phyloP scores from a whole-genome alignment of 2,113 vertebrate species.

The Rhea pennata region DNA sequence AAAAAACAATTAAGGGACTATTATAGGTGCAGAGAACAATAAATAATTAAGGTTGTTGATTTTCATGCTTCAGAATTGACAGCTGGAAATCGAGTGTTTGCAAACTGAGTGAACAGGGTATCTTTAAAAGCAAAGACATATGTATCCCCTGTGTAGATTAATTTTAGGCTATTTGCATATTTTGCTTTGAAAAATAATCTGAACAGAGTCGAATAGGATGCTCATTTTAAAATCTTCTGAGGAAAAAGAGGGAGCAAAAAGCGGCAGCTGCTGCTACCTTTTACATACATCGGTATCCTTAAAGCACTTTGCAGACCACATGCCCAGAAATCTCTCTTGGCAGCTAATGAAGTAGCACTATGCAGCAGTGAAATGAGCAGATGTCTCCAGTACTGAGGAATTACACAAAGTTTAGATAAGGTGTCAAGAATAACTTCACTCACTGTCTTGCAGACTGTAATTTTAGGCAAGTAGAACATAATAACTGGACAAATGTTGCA shows the following conservation, averaged over 20 bases:
- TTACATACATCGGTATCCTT: not conserved
- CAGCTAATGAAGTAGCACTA: not conserved
- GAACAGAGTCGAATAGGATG: not conserved
- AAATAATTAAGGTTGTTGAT: constrained; percentile 73
- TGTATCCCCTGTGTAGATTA: not conserved
- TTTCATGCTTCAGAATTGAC: constrained; percentile 67
- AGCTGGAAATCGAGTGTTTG: constrained; percentile 17
- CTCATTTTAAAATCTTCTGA: constrained; percentile 9
- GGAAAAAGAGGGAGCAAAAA: not conserved
- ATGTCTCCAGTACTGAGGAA: not conserved
- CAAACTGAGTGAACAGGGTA: not conserved
- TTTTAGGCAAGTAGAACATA: not conserved
- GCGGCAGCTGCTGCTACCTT: not conserved
- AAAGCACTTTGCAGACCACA: not conserved
- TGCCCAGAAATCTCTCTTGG: not conserved
- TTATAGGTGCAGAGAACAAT: constrained; percentile 66
- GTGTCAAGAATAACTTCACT: constrained; percentile 21
- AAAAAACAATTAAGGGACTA: constrained; percentile 65
- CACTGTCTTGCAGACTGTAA: not conserved
- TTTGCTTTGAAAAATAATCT: not conserved
- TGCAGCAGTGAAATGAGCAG: constrained; percentile 11
- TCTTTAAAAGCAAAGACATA: not conserved
- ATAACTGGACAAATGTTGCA: constrained; percentile 18
- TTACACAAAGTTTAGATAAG: not conserved
- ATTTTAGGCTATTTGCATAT: constrained; percentile 32